Percentiles rank a stretch among this genome's conserved stretches.
These are phyloP conservation scores for Microtus oregoni DNA, from an alignment of 2,113 vertebrate genomes.

Conservation along the genomic window DNA sequence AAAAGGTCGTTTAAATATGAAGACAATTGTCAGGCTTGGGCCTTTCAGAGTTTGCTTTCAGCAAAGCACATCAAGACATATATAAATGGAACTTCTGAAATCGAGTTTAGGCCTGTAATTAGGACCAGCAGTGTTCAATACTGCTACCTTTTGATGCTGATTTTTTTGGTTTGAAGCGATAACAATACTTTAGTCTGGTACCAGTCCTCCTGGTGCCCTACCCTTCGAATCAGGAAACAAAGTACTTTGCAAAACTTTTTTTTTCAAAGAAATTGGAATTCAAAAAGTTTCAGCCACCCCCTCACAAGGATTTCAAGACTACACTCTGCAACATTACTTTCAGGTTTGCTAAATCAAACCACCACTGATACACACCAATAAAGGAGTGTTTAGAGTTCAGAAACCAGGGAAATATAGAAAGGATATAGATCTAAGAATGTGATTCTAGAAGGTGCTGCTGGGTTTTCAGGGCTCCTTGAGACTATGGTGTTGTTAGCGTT, in stretches of 20 bases:
- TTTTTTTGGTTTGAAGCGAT: neutral
- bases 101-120: neutral
- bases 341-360: constrained; percentile 31
- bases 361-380: neutral
- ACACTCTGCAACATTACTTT: neutral
- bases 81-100: constrained; percentile 11
- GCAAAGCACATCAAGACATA: constrained; percentile 62
- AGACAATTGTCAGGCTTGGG: constrained; percentile 54
- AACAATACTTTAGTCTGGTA: neutral
- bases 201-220: neutral
- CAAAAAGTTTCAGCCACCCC: neutral
- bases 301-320: neutral
- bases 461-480: neutral
- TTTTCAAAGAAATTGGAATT: constrained; percentile 12
- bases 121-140: neutral
- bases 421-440: constrained; percentile 7
- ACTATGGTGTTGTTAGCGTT: neutral
- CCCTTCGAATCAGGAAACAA: neutral
- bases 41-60: constrained; percentile 73
- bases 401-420: neutral
- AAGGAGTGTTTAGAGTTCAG: neutral
- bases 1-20: constrained; percentile 81
- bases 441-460: neutral
- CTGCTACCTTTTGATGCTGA: neutral
- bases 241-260: neutral